Evolutionary conservation across 2,888 invertebrate genomes (phyloP).

Genomic region (Andrena marginata): DNA sequence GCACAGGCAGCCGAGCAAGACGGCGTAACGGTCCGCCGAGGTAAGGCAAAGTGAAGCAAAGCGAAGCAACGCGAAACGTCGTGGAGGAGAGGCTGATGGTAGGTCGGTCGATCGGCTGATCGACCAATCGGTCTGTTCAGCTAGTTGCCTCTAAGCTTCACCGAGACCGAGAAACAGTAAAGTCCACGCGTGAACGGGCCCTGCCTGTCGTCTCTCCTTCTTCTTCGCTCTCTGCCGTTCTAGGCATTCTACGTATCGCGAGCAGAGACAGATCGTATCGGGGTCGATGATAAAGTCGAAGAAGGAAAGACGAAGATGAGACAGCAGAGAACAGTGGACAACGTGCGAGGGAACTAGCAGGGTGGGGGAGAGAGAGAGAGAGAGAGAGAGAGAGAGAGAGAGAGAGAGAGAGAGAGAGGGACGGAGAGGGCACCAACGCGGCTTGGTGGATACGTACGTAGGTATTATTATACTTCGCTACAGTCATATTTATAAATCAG

Average conservation of each 20-base stretch:
- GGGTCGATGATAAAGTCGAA: slow-evolving; percentile 14
- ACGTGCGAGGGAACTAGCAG: slow-evolving; percentile 13
- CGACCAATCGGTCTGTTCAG: slow-evolving; percentile 2
- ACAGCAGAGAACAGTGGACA: slow-evolving; percentile 28
- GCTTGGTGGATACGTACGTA: slow-evolving; percentile 80
- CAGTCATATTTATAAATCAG: slow-evolving; percentile 86
- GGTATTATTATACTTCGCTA: slow-evolving; percentile 85
- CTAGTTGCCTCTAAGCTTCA: not conserved
- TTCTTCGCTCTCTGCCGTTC: not conserved
- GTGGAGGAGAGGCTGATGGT: not conserved
- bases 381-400: slow-evolving; percentile 14
- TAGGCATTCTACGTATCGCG: slow-evolving; percentile 4
- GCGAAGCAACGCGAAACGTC: not conserved
- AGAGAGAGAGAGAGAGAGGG: slow-evolving; percentile 17
- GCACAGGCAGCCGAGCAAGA: slow-evolving; percentile 62
- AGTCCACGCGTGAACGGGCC: not conserved
- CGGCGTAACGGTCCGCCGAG: slow-evolving; percentile 48
- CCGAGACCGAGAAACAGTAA: slow-evolving; percentile 9
- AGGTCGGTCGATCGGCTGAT: slow-evolving; percentile 1
- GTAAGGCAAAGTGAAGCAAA: slow-evolving; percentile 22
- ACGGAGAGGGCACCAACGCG: slow-evolving; percentile 67
- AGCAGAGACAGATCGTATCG: slow-evolving; percentile 5
- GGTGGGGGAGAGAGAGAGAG: slow-evolving; percentile 24
- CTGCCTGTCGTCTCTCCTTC: not conserved
- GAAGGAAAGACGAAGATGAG: slow-evolving; percentile 3